Evolutionary conservation across 2,113 vertebrate genomes (phyloP), one percentile per base, ranked within the genome.

Genomic region (Edolisoma coerulescens): DNA sequence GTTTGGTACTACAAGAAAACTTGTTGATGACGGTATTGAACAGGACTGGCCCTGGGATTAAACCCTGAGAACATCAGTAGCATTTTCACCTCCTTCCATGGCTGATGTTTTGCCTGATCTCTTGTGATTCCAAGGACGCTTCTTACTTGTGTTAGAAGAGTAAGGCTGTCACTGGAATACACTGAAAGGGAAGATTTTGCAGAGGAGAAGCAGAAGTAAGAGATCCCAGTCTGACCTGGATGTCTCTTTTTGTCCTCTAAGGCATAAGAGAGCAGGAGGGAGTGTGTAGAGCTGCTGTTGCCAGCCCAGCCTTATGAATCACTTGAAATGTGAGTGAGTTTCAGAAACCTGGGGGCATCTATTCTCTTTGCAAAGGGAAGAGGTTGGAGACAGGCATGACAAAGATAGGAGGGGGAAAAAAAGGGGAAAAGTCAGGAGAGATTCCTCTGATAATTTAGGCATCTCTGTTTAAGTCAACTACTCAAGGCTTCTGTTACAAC

Each of bases 301-400:
- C 45, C 39, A 82, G 26, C 18, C 17, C 30, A 86, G 44, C 4
- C 32, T 71, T 37, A 74, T 24, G 41, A 90, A 35, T 74, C 24
- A 42, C 13, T 13, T 42, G 61, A 92, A 83, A 75, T 39, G 5
- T 50, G 37, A 35, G 3, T 52, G 69, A 75, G 7, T 27, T 94
- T 90, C 60, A 74, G n/a, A 9, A 70, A 27, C 8, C 13, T 67
- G 52, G 11, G 11, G 52, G 6, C 32, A 65, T 19, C 0, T 0
- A 44, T 52, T 32, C 4, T n/a, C 57, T 27, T 28, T 85, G 7
- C 44, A 33, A 82, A 23, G 16, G 10, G 47, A 61, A 91, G 33
- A 45, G 19, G 37, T 18, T 35, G 13, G 71, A 88, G 17, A 78
- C 11, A 79, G 26, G 24, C 13, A 33, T 86, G 60, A 39, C 14